These are phyloP conservation scores for Gonocerus acuteangulatus DNA, from an alignment of 2,888 invertebrate species.

Conservation along the genomic window DNA sequence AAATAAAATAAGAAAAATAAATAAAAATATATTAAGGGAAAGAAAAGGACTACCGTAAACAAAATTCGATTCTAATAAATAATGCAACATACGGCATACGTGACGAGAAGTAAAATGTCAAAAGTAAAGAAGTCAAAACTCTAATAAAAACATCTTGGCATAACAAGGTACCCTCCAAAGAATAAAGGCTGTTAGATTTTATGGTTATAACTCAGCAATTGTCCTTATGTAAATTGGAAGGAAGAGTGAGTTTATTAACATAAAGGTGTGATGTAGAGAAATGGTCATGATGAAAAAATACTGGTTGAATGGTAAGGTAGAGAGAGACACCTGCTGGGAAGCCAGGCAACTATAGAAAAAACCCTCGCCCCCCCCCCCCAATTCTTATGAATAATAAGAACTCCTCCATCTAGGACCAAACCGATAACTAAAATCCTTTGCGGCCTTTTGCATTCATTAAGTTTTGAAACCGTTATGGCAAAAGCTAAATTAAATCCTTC, in stretches of 20 bases:
- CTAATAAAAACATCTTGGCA: conserved; percentile 10
- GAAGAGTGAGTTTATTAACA: conserved; percentile 6
- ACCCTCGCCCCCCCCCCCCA: not conserved
- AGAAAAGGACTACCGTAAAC: no score
- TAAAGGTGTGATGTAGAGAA: conserved; percentile 1
- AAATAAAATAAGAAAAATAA: no score
- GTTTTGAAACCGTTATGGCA: no score
- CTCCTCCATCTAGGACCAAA: no score
- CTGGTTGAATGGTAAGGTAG: not conserved
- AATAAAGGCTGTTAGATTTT: conserved; percentile 3
- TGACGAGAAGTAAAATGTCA: no score
- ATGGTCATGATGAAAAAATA: not conserved
- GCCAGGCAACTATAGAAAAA: conserved; percentile 1
- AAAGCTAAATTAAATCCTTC: no score
- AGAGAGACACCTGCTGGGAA: conserved; percentile 15
- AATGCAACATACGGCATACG: no score
- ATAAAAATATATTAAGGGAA: no score
- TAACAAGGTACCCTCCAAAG: not conserved
- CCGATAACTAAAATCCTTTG: no score
- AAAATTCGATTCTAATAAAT: no score
- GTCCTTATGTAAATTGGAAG: not conserved
- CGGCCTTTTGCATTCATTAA: no score
- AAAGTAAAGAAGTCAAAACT: not conserved
- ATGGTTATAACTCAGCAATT: conserved; percentile 7
- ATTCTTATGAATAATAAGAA: no score